Evolutionary conservation across 1,140 invertebrate species (phyloP).

Genomic region (Drosophila mauritiana): DNA sequence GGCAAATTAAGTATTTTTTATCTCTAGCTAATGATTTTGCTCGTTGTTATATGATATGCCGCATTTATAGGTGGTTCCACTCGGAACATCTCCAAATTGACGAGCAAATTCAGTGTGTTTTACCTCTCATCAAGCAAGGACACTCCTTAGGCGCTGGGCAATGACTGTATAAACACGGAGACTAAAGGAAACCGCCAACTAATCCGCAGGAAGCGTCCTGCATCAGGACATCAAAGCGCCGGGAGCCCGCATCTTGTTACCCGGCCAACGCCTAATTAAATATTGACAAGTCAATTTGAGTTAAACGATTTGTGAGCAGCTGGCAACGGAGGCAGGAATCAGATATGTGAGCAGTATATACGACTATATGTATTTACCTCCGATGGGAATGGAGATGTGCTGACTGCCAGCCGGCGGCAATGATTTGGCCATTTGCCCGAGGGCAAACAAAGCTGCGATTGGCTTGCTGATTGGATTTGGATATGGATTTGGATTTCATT

Average conservation of each 20-base stretch:
- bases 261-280: slow-evolving; percentile 70
- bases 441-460: slow-evolving; percentile 78
- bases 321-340: slow-evolving; percentile 31
- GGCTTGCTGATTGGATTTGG: slow-evolving; percentile 59
- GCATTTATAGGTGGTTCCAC: not conserved
- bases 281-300: slow-evolving; percentile 83
- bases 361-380: not conserved
- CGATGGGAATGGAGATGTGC: slow-evolving; percentile 26
- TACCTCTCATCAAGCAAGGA: slow-evolving; percentile 4
- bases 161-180: slow-evolving; percentile 13
- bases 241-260: slow-evolving; percentile 50
- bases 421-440: slow-evolving; percentile 54
- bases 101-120: slow-evolving; percentile 19
- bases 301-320: slow-evolving; percentile 81
- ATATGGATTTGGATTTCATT: slow-evolving; percentile 63
- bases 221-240: slow-evolving; percentile 60
- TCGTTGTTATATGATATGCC: too few species aligned
- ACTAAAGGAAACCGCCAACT: slow-evolving; percentile 55
- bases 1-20: too few species aligned
- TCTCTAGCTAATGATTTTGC: too few species aligned
- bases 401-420: slow-evolving; percentile 20
- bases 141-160: slow-evolving; percentile 26
- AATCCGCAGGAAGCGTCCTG: slow-evolving; percentile 67
- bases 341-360: not conserved
- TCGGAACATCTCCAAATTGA: slow-evolving; percentile 1